Base-by-base conservation (phyloP, 2,113 vertebrate species). In the Amphilophus citrinellus region DNA sequence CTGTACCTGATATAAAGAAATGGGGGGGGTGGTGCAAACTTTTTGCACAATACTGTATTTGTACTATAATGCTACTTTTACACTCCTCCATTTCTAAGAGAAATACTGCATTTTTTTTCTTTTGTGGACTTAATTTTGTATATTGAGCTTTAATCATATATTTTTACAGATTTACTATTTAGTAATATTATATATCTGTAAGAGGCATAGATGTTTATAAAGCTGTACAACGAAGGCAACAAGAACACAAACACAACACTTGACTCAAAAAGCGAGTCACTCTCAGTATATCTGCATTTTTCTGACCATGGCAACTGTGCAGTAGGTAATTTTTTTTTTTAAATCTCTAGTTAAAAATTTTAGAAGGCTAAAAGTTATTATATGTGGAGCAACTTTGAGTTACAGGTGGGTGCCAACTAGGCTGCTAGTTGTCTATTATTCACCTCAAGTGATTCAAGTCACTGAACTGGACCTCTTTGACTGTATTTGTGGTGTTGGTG, bases 311-410 rank as follows among this genome's bases (percentile, higher is more conserved):
- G n/a, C 63, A 66, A 44, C n/a, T 44, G 13, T 44, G n/a, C 13
- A 66, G 39, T 37, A 4, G 13, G 63, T 39, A 3, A 0, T 14
- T 35, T 3, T 15, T 24, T 9, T n/a, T 32, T 32, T 32, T 6
- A 47, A 1, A 0, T 44, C 22, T 68, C 44, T 39, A n/a, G 15
- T 44, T 66, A 44, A 44, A 68, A 14, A 17, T 68, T 24, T 24
- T 17, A 68, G 14, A 10, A 22, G 2, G 5, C 15, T 68, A 47
- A 68, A 6, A 44, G 39, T 44, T 66, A 44, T 17, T 68, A 22
- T 17, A 37, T 13, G 63, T 66, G 63, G n/a, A 4, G n/a, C 7
- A 17, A 24, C 39, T 66, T 44, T 66, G 63, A 17, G n/a, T 44
- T 24, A 24, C 65, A 47, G 65, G 44, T 18, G 44, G 44, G 39